Percentiles rank a stretch among this genome's conserved stretches.
These are phyloP conservation scores for Strix aluco DNA, from an alignment of 2,113 vertebrate species.

Conservation along the genomic window DNA sequence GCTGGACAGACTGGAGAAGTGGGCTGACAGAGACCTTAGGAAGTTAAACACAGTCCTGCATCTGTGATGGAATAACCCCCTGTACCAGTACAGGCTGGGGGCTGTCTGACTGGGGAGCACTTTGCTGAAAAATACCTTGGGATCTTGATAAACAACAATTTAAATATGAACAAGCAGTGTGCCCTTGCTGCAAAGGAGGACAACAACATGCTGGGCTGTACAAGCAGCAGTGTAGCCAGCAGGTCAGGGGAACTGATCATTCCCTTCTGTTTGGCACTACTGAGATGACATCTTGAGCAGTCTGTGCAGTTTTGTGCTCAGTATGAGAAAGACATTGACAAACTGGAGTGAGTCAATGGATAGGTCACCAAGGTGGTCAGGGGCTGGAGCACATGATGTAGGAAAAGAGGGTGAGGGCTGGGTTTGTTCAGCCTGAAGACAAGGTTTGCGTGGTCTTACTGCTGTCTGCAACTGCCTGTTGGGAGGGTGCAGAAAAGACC, in stretches of 20 bases:
- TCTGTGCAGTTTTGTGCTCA: not conserved
- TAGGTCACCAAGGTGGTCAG: not conserved
- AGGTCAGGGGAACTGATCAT: not conserved
- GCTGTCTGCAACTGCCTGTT: not conserved
- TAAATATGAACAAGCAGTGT: not conserved
- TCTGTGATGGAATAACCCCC: not conserved
- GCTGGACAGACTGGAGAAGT: not conserved
- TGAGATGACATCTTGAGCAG: not conserved
- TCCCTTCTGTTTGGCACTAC: not conserved
- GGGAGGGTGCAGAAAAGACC: not conserved
- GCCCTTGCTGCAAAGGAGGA: not conserved
- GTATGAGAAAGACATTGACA: not conserved
- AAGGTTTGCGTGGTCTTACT: fast-evolving
- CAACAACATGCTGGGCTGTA: not conserved
- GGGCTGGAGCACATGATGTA: not conserved
- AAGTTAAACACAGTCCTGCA: not conserved
- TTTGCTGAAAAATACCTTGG: not conserved
- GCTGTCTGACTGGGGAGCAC: not conserved
- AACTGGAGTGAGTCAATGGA: not conserved
- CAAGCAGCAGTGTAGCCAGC: not conserved
- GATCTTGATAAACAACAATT: not conserved
- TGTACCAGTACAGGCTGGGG: not conserved
- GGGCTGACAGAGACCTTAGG: not conserved
- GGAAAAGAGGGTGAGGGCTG: not conserved
- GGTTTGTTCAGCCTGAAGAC: not conserved